Evolutionary conservation across 2,888 invertebrate species (phyloP).

Genomic region (Patella pellucida): DNA sequence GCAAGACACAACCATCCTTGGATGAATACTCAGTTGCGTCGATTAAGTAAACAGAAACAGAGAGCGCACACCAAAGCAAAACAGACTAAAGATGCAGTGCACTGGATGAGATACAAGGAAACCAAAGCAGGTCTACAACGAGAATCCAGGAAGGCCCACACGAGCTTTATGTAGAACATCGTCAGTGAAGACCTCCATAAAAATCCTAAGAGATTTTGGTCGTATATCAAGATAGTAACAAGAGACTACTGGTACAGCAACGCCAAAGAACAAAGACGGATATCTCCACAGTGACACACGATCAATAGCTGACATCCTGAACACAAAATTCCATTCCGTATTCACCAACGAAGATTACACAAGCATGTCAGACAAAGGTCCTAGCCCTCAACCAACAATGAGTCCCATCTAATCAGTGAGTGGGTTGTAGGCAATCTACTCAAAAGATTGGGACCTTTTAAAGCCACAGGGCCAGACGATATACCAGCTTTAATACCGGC

Average conservation of each 20-base stretch:
- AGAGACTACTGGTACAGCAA: constrained; percentile 31
- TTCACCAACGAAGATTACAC: constrained; percentile 28
- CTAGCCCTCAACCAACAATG: constrained; percentile 24
- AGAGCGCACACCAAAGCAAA: constrained; percentile 14
- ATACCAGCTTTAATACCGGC: too few relatives aligned
- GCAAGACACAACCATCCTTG: constrained; percentile 18
- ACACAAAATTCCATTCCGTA: constrained; percentile 33
- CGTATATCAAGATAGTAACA: constrained; percentile 35
- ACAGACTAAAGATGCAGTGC: neutral
- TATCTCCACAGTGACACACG: constrained; percentile 31
- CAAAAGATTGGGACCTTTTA: too few relatives aligned
- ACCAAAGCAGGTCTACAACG: constrained; percentile 14
- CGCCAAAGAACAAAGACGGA: constrained; percentile 32
- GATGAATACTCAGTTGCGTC: constrained; percentile 13
- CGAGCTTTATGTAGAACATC: constrained; percentile 20
- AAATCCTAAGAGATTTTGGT: constrained; percentile 30
- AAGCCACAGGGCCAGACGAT: too few relatives aligned
- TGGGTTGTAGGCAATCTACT: too few relatives aligned
- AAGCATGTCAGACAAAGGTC: constrained; percentile 32
- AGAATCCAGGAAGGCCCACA: constrained; percentile 21
- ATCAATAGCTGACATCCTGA: constrained; percentile 33
- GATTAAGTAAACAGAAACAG: constrained; percentile 12
- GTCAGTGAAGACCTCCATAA: constrained; percentile 13
- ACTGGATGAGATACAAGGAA: constrained; percentile 18
- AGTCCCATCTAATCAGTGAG: too few relatives aligned